Evolutionary conservation across 2,888 invertebrate species (phyloP).

Genomic region (Hoplodrina ambigua): DNA sequence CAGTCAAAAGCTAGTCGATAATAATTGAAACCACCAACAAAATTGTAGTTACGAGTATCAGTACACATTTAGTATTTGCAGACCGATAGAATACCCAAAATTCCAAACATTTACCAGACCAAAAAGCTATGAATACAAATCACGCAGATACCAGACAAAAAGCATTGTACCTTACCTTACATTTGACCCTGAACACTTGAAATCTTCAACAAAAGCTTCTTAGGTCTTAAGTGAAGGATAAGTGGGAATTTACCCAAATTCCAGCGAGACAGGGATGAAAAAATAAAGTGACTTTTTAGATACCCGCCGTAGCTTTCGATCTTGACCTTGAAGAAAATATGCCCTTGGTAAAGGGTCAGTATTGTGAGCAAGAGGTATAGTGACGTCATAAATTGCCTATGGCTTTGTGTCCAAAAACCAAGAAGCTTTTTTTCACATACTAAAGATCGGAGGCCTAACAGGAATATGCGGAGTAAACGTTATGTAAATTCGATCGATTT

Average conservation of each 20-base stretch:
- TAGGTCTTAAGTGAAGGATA: constrained; percentile 57
- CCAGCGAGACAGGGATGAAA: constrained; percentile 43
- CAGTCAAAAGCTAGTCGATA: not conserved
- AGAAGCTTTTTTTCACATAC: not conserved
- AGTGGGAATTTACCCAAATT: constrained; percentile 57
- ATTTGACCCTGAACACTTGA: constrained; percentile 41
- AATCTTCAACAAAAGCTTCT: constrained; percentile 53
- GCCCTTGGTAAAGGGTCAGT: not conserved
- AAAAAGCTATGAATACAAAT: constrained; percentile 53
- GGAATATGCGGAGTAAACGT: too few species aligned
- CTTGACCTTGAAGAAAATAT: constrained; percentile 34
- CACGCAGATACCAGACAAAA: constrained; percentile 35
- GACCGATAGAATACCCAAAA: constrained; percentile 2
- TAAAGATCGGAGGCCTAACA: too few species aligned
- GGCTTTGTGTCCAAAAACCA: constrained; percentile 9
- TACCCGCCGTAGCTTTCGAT: constrained; percentile 11
- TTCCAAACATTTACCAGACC: constrained; percentile 6
- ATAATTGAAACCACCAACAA: not conserved
- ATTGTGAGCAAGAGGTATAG: not conserved
- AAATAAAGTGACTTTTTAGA: constrained; percentile 49
- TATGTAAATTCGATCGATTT: too few species aligned
- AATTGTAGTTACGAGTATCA: too few species aligned
- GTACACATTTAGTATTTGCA: too few species aligned
- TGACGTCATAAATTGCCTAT: constrained; percentile 20
- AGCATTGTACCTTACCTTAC: constrained; percentile 33